A percentile compares a stretch with the other conserved stretches of the same genome.
Conservation (phyloP, 2,888 invertebrate genomes). For the Halocaridina rubra region DNA sequence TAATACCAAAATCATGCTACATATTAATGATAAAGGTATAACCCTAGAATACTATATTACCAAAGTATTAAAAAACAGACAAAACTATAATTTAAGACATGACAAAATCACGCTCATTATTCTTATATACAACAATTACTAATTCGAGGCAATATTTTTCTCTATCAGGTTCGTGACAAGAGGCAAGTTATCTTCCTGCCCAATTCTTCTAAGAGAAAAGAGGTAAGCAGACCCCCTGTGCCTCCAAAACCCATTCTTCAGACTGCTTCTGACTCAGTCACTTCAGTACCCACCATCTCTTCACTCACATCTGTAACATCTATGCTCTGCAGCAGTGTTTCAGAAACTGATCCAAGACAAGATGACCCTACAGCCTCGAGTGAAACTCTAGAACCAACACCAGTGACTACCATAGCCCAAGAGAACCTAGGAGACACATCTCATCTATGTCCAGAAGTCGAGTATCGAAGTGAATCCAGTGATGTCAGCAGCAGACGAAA, state of each 20-base stretch:
- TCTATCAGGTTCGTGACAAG: conserved; percentile 55
- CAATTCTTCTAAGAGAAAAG: conserved; percentile 42
- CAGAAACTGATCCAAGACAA: conserved; percentile 40
- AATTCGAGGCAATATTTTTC: too few relatives aligned
- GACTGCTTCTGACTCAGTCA: conserved; percentile 15
- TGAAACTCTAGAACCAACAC: background rate
- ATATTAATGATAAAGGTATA: too few relatives aligned
- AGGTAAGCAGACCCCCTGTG: conserved; percentile 46
- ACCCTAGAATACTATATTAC: too few relatives aligned
- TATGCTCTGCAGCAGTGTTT: conserved; percentile 56
- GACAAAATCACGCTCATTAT: too few relatives aligned
- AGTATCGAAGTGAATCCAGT: conserved; percentile 59
- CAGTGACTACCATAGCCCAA: background rate
- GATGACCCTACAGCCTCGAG: background rate
- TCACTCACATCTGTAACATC: conserved; percentile 65
- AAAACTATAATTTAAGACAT: too few relatives aligned
- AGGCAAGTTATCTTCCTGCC: conserved; percentile 61
- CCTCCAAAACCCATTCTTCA: conserved; percentile 55
- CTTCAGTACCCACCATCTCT: conserved; percentile 55
- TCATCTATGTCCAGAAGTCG: conserved; percentile 48
- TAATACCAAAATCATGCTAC: too few relatives aligned
- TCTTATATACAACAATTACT: too few relatives aligned
- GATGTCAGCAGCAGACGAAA: conserved; percentile 57
- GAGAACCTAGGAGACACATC: conserved; percentile 16
- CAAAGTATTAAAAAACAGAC: too few relatives aligned